Percentiles rank a stretch among this genome's conserved stretches.
phyloP scores from a whole-genome alignment of 2,888 invertebrate genomes.

The Dendrolimus houi region DNA sequence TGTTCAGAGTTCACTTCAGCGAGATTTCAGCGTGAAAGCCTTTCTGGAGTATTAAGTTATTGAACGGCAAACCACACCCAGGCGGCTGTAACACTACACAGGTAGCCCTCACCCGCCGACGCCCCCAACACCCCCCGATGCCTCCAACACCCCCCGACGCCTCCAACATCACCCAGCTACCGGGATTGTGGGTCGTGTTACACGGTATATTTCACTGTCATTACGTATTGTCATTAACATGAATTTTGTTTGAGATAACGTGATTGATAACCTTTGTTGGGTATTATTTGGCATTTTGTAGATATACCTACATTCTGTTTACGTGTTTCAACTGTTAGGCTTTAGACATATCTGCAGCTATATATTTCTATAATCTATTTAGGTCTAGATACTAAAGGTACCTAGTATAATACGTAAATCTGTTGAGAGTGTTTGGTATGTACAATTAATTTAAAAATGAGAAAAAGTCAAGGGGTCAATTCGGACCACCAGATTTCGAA shows the following conservation, averaged over 20 bases:
- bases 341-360: no score
- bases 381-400: no score
- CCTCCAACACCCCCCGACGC: constrained; percentile 11
- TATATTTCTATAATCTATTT: no score
- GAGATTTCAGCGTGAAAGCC: constrained; percentile 75
- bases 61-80: constrained; percentile 77
- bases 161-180: background rate
- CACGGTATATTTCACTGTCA: constrained; percentile 31
- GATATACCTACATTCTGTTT: no score
- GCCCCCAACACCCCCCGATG: constrained; percentile 9
- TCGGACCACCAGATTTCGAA: no score
- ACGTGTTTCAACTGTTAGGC: no score
- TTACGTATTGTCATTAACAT: constrained; percentile 51
- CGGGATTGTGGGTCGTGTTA: constrained; percentile 33
- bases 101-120: constrained; percentile 31
- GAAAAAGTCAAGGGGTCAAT: no score
- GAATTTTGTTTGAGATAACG: constrained; percentile 14
- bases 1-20: constrained; percentile 33
- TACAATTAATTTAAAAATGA: no score
- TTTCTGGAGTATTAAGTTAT: constrained; percentile 76
- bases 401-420: no score
- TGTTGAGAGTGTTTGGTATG: no score
- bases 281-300: background rate
- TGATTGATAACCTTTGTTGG: background rate
- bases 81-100: constrained; percentile 64